phyloP scores from a whole-genome alignment of 2,888 invertebrate genomes.

The Xylophagus ater region DNA sequence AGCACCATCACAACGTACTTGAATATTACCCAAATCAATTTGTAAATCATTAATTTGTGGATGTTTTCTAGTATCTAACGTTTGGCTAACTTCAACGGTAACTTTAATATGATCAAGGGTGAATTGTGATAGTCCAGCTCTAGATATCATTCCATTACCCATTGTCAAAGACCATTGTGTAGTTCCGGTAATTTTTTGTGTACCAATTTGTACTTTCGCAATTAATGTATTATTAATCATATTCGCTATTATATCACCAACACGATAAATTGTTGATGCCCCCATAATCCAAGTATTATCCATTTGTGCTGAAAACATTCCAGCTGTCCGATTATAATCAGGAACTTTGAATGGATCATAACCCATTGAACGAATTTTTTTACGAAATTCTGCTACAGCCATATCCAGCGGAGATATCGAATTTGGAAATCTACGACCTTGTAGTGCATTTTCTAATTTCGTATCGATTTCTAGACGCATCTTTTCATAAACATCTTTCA shows the following conservation, averaged over 20 bases:
- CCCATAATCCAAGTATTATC: constrained; percentile 69
- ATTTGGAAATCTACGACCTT: constrained; percentile 64
- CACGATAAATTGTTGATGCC: constrained; percentile 67
- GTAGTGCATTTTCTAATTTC: constrained; percentile 56
- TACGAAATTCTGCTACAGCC: constrained; percentile 62
- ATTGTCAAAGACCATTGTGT: constrained; percentile 69
- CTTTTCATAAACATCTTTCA: constrained; percentile 65
- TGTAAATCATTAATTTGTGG: constrained; percentile 63
- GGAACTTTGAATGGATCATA: constrained; percentile 67
- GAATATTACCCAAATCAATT: constrained; percentile 73
- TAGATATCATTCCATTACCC: constrained; percentile 53
- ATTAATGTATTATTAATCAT: constrained; percentile 59
- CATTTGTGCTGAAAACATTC: constrained; percentile 57
- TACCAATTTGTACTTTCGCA: constrained; percentile 56
- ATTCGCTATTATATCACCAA: constrained; percentile 62
- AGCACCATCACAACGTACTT: constrained; percentile 70
- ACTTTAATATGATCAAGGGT: constrained; percentile 68
- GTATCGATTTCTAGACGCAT: constrained; percentile 62
- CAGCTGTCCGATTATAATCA: constrained; percentile 60
- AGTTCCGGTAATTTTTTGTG: constrained; percentile 63
- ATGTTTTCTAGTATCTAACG: constrained; percentile 62
- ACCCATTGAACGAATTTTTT: constrained; percentile 49
- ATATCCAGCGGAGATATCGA: constrained; percentile 79
- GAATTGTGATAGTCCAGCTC: constrained; percentile 62
- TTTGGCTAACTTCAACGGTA: constrained; percentile 57